phyloP scores from a whole-genome alignment of 1,140 invertebrate genomes.

The Nebria ingens region DNA sequence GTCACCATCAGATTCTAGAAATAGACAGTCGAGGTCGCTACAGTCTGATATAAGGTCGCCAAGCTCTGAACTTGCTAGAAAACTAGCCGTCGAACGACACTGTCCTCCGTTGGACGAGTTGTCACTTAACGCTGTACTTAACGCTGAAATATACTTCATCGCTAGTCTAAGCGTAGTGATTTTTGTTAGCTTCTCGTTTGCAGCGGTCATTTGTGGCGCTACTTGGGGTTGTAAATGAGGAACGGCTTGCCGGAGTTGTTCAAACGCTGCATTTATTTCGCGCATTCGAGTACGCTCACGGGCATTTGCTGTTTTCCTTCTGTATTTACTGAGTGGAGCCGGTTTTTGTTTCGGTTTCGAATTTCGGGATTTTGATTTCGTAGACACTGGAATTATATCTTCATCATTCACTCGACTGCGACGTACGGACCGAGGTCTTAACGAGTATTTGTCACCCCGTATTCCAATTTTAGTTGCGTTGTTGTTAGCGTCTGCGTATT shows the following conservation, averaged over 20 bases:
- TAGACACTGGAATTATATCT: not conserved
- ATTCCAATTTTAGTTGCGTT: conserved; percentile 19
- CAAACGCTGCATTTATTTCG: conserved; percentile 76
- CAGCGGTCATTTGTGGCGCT: conserved; percentile 15
- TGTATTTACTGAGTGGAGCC: conserved; percentile 72
- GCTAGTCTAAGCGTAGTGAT: conserved; percentile 69
- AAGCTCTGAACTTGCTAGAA: not conserved
- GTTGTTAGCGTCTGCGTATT: conserved; percentile 24
- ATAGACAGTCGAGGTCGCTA: conserved; percentile 29
- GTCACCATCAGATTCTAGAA: conserved; percentile 32
- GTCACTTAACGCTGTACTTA: conserved; percentile 29
- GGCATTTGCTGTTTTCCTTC: conserved; percentile 74
- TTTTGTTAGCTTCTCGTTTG: conserved; percentile 66
- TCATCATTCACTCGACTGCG: conserved; percentile 6
- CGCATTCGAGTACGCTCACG: conserved; percentile 68
- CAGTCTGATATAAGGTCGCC: conserved; percentile 20
- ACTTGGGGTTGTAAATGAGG: conserved; percentile 38
- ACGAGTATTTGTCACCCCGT: conserved; percentile 12
- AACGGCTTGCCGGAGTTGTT: conserved; percentile 57
- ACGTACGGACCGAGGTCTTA: conserved; percentile 6
- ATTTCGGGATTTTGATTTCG: not conserved
- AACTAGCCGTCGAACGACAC: conserved; percentile 11
- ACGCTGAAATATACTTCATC: conserved; percentile 68
- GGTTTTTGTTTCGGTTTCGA: conserved; percentile 47
- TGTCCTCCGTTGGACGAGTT: not conserved